Base-by-base conservation (phyloP, 1,140 invertebrate species). In the Octopus bimaculoides region DNA sequence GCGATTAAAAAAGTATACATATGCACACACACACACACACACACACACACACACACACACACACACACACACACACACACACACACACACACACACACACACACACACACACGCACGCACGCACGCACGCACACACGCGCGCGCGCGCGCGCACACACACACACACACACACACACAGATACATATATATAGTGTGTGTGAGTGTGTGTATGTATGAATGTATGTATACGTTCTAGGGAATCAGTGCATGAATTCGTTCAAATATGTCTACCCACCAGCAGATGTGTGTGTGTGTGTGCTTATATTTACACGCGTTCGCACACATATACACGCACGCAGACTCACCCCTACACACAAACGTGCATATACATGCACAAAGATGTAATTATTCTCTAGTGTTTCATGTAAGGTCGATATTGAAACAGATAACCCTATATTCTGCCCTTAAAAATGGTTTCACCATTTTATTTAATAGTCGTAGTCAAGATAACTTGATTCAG, bases 31-130 rank as follows among this genome's bases (percentile, higher is more conserved):
- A 61, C 56, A 61, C 56, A 61, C 56, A 17, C 17, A 61, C 56
- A 9, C 56, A 61, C 17, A 61, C 56, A 61, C 17, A 9, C 14
- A 61, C 14, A 14, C 56, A 8, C 14, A 61, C 56, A 61, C 56
- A 61, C 56, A 61, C 56, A 61, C 56, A 61, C 56, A 61, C 56
- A 61, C 56, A 61, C 56, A 61, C 56, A 61, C 56, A 61, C 56
- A 61, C 56, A 61, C 56, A 61, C 56, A 61, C 56, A 61, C 56
- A 61, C 56, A 61, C 56, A 61, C 56, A 61, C 56, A 61, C 56
- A 61, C 56, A 61, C 56, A 61, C 56, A 61, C 56, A 61, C 56
- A 61, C 14, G 56, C 56, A 61, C 14, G 56, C 14, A 14, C 14
- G 56, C 14, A 14, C n/a, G n/a, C n/a, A n/a, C n/a, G n/a, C n/a